Percentiles rank a stretch among this genome's conserved stretches.
Evolutionary conservation across 2,797 vertebrate genomes (phyloP).

Genomic region (Bryconaethiops microstoma): DNA sequence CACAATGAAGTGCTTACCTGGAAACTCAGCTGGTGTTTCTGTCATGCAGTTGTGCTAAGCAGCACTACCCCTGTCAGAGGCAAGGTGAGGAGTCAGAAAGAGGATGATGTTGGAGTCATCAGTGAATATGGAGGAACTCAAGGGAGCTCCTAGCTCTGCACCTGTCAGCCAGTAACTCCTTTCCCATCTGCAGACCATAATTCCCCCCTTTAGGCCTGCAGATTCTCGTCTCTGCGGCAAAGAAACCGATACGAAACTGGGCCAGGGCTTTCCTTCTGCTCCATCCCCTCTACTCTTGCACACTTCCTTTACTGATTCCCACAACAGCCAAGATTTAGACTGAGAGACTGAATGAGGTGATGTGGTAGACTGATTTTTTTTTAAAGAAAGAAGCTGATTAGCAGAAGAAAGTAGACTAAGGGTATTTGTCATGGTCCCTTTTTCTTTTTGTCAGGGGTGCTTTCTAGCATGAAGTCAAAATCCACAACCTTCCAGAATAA

Average conservation of each 20-base stretch:
- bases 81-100: constrained; percentile 45
- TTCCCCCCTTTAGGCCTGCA: constrained; percentile 54
- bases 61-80: constrained; percentile 34
- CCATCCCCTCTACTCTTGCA: constrained; percentile 72
- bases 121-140: constrained; percentile 40
- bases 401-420: constrained; percentile 40
- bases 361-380: constrained; percentile 52
- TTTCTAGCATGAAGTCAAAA: constrained; percentile 51
- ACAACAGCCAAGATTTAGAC: constrained; percentile 36
- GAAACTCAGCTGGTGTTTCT: constrained; percentile 5
- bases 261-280: constrained; percentile 70
- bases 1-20: neutral
- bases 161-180: constrained; percentile 50
- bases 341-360: constrained; percentile 57
- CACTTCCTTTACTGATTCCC: constrained; percentile 65
- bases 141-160: constrained; percentile 35
- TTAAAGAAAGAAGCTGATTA: constrained; percentile 63
- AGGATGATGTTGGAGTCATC: constrained; percentile 41
- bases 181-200: constrained; percentile 50
- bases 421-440: constrained; percentile 39
- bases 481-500: constrained; percentile 41
- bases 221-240: constrained; percentile 47
- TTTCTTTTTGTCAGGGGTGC: constrained; percentile 43
- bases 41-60: neutral
- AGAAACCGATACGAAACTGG: constrained; percentile 58